Base-by-base conservation (phyloP, 2,113 vertebrate species). In the Equus quagga region DNA sequence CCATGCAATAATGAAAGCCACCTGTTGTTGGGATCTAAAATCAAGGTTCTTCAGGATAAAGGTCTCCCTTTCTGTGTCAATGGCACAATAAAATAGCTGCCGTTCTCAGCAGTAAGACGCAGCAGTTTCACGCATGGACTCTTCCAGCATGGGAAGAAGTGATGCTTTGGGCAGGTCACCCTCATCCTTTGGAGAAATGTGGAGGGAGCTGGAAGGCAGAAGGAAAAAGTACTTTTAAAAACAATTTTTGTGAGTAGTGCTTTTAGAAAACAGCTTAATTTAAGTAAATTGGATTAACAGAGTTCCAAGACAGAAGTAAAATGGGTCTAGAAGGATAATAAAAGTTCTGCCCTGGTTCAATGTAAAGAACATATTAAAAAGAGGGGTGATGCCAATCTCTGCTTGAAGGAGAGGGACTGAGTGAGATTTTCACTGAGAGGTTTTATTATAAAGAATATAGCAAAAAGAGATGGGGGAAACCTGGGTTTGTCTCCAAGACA, bases 241-340 rank as follows among this genome's bases (percentile, higher is more conserved):
- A 18, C 14, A 33, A 82, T 76, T 24, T 65, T 70, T 82, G 6
- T 73, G 14, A 44, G 31, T 41, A 36, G 2, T 86, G 60, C 62
- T 60, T 75, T 93, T 86, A 87, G 28, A 79, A 36, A 80, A 86
- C 31, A 85, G 9, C 46, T 91, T 82, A 26, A 56, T 49, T 93
- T 89, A 81, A 89, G 46, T 44, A 88, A 87, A 56, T 41, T 6
- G 19, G 2, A 65, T 76, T 60, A 93, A 83, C 11, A 88, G 78
- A 91, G n/a, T 91, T 69, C 56, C 17, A 80, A 91, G n/a, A 84
- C 31, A 73, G 21, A 79, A 92, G 51, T 75, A 86, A 78, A 91
- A 58, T 60, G 11, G 44, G 13, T 79, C 58, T 70, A 89, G 78
- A 89, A 86, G 69, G 51, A 81, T 44, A 3, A 54, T 44, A 21